Conservation (phyloP, 2,113 vertebrate genomes). For the Numida meleagris region DNA sequence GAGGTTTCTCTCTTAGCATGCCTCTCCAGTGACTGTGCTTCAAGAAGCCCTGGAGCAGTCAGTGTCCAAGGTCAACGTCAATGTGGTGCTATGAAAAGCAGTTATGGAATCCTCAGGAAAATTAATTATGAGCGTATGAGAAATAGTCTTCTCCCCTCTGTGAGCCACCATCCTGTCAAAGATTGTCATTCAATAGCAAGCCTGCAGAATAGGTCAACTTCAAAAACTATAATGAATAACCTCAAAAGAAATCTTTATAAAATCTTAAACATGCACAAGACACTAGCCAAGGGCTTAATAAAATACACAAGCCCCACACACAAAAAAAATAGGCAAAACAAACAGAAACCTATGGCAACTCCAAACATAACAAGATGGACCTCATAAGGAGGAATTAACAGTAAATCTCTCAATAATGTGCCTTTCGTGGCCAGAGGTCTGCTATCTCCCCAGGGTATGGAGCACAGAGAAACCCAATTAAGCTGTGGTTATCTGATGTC, state of each 20-base stretch:
- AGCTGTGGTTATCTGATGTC: slow-evolving; percentile 68
- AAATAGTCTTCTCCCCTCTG: background rate
- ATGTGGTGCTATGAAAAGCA: slow-evolving; percentile 42
- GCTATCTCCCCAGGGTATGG: slow-evolving; percentile 61
- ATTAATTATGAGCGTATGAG: slow-evolving; percentile 20
- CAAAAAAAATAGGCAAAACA: slow-evolving; percentile 52
- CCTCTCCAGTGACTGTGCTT: background rate
- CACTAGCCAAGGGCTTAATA: slow-evolving; percentile 70
- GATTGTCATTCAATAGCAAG: slow-evolving; percentile 51
- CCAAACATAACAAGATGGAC: slow-evolving; percentile 71
- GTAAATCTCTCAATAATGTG: slow-evolving; percentile 69
- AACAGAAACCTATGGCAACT: slow-evolving; percentile 68
- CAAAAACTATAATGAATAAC: slow-evolving; percentile 59
- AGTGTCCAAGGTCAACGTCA: background rate
- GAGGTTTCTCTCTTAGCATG: background rate
- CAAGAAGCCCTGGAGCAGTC: background rate
- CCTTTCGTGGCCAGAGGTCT: slow-evolving; percentile 65
- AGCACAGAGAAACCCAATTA: slow-evolving; percentile 69
- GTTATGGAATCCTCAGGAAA: slow-evolving; percentile 1
- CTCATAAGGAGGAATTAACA: slow-evolving; percentile 64
- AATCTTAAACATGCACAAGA: slow-evolving; percentile 46
- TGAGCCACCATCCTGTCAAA: slow-evolving; percentile 16
- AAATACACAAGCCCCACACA: slow-evolving; percentile 63
- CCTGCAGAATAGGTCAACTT: slow-evolving; percentile 52
- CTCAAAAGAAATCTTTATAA: slow-evolving; percentile 52